Conservation (phyloP, 64 coral and sea anemone genomes). For the Exaiptasia diaphana region DNA sequence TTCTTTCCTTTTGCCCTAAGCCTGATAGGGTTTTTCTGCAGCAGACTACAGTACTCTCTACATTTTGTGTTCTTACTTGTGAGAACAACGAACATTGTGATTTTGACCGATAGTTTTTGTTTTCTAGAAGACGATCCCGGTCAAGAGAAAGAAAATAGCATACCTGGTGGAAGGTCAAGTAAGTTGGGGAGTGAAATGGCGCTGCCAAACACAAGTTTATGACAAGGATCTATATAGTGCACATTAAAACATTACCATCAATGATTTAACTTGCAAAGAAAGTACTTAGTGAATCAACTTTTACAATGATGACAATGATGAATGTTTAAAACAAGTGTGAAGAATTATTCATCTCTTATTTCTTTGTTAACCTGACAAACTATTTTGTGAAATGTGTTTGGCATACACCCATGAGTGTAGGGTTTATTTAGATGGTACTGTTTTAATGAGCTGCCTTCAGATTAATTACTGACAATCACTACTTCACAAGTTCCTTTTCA, state of each 20-base stretch:
- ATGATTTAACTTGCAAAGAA: not conserved
- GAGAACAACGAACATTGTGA: not conserved
- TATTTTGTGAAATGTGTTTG: no score
- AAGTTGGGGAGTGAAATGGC: constrained; percentile 3
- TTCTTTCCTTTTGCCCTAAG: not conserved
- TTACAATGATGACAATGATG: no score
- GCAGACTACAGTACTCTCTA: not conserved
- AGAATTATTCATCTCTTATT: no score
- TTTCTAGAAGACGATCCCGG: not conserved
- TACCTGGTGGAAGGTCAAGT: not conserved
- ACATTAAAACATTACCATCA: not conserved
- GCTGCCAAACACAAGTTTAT: no score
- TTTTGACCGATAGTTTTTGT: not conserved
- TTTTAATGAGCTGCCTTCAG: no score
- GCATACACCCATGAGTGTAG: not conserved
- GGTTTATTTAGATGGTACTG: not conserved
- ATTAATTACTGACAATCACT: not conserved
- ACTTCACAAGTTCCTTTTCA: constrained; percentile 64
- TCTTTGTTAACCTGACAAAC: no score
- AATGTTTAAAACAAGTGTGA: no score
- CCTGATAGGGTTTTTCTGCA: not conserved
- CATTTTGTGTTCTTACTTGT: not conserved
- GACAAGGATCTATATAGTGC: no score
- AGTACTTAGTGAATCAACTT: no score
- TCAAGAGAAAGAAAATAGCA: not conserved